These are phyloP conservation scores for Pemphigus obesinymphae DNA, from an alignment of 1,140 invertebrate genomes.

Conservation along the genomic window DNA sequence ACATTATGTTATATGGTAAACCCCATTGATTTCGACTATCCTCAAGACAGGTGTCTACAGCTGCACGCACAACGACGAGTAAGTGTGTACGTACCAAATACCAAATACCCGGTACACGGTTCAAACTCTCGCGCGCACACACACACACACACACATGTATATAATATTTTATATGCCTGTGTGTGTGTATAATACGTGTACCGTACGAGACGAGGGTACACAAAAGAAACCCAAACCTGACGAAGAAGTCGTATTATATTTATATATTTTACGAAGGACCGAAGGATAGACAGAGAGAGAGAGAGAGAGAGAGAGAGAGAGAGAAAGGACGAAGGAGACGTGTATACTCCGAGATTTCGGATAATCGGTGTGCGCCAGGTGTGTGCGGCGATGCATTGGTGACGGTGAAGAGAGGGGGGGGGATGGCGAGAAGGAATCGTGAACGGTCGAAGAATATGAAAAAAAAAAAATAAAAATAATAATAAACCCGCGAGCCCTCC, in stretches of 20 bases:
- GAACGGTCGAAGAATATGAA: conserved; percentile 15
- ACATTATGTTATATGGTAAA: too few relatives aligned
- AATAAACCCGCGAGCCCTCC: conserved; percentile 8
- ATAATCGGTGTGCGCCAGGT: conserved; percentile 19
- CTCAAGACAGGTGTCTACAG: neutral
- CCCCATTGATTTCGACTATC: neutral
- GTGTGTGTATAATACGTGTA: neutral
- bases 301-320: neutral
- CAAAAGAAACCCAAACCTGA: neutral
- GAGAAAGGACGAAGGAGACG: neutral
- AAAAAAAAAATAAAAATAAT: neutral
- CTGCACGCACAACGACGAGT: too few relatives aligned
- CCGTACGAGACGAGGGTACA: neutral
- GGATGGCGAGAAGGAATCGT: neutral
- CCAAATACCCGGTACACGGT: too few relatives aligned
- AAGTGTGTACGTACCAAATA: too few relatives aligned
- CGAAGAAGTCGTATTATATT: neutral
- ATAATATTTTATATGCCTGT: neutral
- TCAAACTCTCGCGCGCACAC: neutral
- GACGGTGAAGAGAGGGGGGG: neutral
- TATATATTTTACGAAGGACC: too few relatives aligned
- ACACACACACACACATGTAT: neutral
- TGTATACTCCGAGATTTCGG: neutral
- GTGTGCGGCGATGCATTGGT: neutral
- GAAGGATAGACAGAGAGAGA: neutral